These are phyloP conservation scores for Tetanocera ferruginea DNA, from an alignment of 2,888 invertebrate species.

Conservation along the genomic window DNA sequence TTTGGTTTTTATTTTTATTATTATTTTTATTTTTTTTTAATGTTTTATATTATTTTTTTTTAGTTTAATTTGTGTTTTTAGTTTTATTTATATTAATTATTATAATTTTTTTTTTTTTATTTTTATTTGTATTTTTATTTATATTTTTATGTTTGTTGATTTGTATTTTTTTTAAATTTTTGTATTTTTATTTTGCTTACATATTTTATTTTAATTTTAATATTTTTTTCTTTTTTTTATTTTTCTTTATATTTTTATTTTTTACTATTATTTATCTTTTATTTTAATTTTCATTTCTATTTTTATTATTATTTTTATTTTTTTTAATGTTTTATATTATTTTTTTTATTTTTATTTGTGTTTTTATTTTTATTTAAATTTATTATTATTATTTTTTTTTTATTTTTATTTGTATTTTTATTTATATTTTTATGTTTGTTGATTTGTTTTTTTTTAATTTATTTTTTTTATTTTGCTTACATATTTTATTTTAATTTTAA, in stretches of 20 bases:
- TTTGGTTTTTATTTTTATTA: neutral
- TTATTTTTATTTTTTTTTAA: neutral
- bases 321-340: neutral
- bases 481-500: neutral
- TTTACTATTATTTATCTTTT: too few relatives aligned
- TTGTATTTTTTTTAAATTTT: too few relatives aligned
- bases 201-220: too few relatives aligned
- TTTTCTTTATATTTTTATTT: too few relatives aligned
- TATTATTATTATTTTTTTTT: neutral
- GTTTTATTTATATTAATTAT: neutral
- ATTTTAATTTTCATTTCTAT: too few relatives aligned
- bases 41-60: neutral
- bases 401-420: neutral
- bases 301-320: too few relatives aligned
- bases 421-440: neutral
- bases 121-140: too few relatives aligned
- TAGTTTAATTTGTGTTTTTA: neutral
- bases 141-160: too few relatives aligned
- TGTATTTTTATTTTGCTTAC: too few relatives aligned
- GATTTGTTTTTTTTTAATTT: neutral
- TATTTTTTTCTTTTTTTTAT: too few relatives aligned
- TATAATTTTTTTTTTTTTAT: too few relatives aligned
- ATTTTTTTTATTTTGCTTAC: neutral
- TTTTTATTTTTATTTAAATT: neutral
- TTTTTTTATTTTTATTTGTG: neutral